Base-by-base conservation (phyloP, 2,888 invertebrate genomes). In the Epinotia ramella region DNA sequence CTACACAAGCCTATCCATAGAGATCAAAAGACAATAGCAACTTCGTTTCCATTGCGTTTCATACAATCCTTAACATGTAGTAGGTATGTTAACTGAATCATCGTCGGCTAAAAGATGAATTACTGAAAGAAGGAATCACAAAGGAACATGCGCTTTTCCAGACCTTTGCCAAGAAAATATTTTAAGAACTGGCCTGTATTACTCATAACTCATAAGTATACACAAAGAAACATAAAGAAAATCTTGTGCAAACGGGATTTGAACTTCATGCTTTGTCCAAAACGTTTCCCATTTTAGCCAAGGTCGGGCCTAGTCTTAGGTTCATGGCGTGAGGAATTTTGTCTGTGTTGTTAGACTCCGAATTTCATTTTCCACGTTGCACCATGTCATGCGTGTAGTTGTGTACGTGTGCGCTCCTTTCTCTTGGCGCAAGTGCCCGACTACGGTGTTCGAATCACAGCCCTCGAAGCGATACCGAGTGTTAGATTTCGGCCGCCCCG, bases 21-120 rank as follows among this genome's bases (percentile, higher is more conserved):
- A 68, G 16, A 69, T 69, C 44, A n/a, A 13, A 67, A 46, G 24
- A 69, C 68, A 69, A 69, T 69, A 46, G 59, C 16, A 67, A 56
- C 44, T n/a, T 0, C 24, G 46, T 24, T 59, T 59, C 68, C 33
- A 33, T 33, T 33, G 6, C 49, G 16, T 49, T 13, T 49, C 53
- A 53, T n/a, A n/a, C 9, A 40, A 40, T 40, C 53, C n/a, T n/a
- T 13, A n/a, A 64, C 64, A 65, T 20, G 64, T 40, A 33, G 20
- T 53, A 11, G 33, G n/a, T 28, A 53, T 12, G n/a, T 66, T 49
- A 49, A 44, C 28, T 33, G 28, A 53, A 66, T 49, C 13, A 53
- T 7, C 53, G 53, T 16, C 7, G 16, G 16, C 16, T 53, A n/a
- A 53, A 53, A 53, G 5, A 53, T n/a, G 16, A 16, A 53, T 53